Conservation (phyloP, 53 echinoderm and acorn worm species). For the Echinarachnius parma region DNA sequence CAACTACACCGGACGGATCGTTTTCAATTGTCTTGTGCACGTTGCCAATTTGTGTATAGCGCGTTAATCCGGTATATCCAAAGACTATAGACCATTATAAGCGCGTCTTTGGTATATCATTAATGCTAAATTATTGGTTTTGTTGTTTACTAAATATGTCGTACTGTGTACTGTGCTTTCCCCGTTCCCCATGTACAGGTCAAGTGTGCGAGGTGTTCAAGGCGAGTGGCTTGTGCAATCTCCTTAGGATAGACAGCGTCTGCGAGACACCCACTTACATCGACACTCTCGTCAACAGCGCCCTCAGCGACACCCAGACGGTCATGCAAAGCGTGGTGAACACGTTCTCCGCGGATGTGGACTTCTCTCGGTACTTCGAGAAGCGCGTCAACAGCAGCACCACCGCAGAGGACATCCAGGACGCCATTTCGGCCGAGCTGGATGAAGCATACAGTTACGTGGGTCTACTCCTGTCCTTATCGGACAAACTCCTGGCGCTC, state of each 20-base stretch:
- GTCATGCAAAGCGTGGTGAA: slow-evolving; percentile 43
- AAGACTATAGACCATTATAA: too few species aligned
- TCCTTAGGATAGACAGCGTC: slow-evolving; percentile 43
- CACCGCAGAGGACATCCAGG: slow-evolving; percentile 59
- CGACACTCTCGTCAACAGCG: slow-evolving; percentile 43
- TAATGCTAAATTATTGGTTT: too few species aligned
- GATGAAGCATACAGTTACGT: slow-evolving; percentile 47
- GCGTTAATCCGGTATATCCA: too few species aligned
- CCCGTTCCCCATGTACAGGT: too few species aligned
- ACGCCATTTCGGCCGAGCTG: slow-evolving; percentile 65
- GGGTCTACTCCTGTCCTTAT: slow-evolving; percentile 53
- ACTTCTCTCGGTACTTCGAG: slow-evolving; percentile 60
- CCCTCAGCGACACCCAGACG: slow-evolving; percentile 18
- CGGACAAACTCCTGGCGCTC: slow-evolving; percentile 78
- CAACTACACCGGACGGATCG: too few species aligned
- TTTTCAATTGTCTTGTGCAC: too few species aligned
- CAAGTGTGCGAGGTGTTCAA: slow-evolving; percentile 61
- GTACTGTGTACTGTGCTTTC: too few species aligned
- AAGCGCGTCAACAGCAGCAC: slow-evolving; percentile 52
- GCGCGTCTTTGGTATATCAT: too few species aligned
- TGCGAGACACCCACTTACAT: slow-evolving; percentile 56
- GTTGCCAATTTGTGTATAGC: too few species aligned
- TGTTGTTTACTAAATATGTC: too few species aligned
- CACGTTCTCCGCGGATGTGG: slow-evolving; percentile 60
- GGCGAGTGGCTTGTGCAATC: slow-evolving; percentile 46